Percentiles rank a stretch among this genome's conserved stretches.
Conservation (phyloP, 2,113 vertebrate genomes). For the Sinocyclocheilus maitianheensis region DNA sequence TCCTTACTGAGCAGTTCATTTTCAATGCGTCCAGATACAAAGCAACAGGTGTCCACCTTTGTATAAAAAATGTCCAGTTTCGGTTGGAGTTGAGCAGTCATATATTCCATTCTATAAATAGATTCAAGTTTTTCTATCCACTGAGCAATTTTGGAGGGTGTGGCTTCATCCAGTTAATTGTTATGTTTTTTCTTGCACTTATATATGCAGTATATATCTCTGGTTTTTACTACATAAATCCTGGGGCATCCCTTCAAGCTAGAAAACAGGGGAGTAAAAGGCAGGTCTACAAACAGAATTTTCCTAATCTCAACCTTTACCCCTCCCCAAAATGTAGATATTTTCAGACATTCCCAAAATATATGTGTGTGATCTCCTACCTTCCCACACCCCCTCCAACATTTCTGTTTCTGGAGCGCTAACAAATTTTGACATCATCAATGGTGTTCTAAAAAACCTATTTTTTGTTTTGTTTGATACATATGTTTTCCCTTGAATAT, state of each 20-base stretch:
- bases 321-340: background rate
- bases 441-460: background rate
- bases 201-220: background rate
- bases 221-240: background rate
- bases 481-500: no score
- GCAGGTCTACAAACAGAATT: background rate
- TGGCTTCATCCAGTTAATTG: background rate
- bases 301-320: background rate
- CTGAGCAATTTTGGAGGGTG: background rate
- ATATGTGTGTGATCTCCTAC: background rate
- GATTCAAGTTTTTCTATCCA: background rate
- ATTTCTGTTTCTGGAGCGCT: background rate
- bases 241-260: background rate
- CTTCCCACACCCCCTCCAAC: background rate
- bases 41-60: constrained; percentile 11
- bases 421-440: background rate
- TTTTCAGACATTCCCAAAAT: no score
- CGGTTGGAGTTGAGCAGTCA: background rate
- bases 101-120: background rate
- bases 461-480: no score
- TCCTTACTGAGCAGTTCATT: constrained; percentile 7
- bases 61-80: constrained; percentile 2
- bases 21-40: background rate
- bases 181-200: background rate
- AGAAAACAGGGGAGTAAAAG: background rate